Percentiles rank a stretch among this genome's conserved stretches.
phyloP scores from a whole-genome alignment of 2,113 vertebrate species.

The Mystacornis crossleyi region DNA sequence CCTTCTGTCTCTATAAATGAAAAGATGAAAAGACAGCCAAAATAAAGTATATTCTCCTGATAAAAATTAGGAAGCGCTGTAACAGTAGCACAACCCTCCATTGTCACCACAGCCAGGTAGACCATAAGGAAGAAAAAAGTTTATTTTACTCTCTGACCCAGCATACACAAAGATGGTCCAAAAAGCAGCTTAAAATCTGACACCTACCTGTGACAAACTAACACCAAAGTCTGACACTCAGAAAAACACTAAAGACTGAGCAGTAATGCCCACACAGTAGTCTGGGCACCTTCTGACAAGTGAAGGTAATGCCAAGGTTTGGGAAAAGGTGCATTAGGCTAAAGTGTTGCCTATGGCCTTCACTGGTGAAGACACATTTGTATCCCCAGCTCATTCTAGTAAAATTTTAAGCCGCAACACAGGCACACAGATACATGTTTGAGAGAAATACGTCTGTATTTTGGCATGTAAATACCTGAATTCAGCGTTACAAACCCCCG shows the following conservation, averaged over 20 bases:
- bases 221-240: not conserved
- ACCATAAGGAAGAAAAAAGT: not conserved
- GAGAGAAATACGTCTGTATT: not conserved
- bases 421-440: not conserved
- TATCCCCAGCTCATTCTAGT: not conserved
- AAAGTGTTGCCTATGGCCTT: not conserved
- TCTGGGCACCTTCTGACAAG: not conserved
- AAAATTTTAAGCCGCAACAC: not conserved
- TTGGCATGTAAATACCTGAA: not conserved
- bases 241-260: not conserved
- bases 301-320: not conserved
- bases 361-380: not conserved
- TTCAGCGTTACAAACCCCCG: not conserved
- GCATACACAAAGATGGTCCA: not conserved
- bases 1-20: not conserved
- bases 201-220: not conserved
- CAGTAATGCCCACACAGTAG: not conserved
- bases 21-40: not conserved
- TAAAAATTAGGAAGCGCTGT: not conserved
- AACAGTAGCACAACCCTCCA: not conserved
- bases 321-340: not conserved
- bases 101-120: not conserved
- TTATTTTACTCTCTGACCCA: not conserved
- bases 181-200: not conserved
- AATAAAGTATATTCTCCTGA: not conserved